Conservation (phyloP, 2,113 vertebrate genomes). For the Onychostoma macrolepis region DNA sequence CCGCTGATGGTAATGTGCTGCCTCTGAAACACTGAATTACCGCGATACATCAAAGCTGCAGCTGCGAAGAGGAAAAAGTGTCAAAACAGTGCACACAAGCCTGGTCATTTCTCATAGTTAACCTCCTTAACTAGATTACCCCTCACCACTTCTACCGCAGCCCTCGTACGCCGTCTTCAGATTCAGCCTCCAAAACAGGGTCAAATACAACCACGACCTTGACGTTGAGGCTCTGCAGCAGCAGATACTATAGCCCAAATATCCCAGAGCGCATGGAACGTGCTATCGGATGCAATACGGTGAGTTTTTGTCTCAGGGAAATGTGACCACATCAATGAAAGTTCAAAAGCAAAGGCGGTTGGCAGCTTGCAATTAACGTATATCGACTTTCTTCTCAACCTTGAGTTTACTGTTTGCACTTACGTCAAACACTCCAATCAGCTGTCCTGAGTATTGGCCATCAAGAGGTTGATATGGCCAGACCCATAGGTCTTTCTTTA, state of each 20-base stretch:
- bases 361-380: conserved; percentile 33
- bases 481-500: conserved; percentile 17
- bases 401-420: conserved; percentile 29
- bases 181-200: conserved; percentile 53
- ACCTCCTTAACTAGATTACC: conserved; percentile 80
- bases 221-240: conserved; percentile 52
- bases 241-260: conserved; percentile 58
- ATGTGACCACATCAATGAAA: conserved; percentile 19
- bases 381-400: conserved; percentile 36
- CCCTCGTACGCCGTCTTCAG: conserved; percentile 20
- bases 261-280: not conserved
- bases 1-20: conserved; percentile 29
- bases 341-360: conserved; percentile 16
- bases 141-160: conserved; percentile 52
- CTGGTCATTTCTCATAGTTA: conserved; percentile 80
- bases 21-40: conserved; percentile 67
- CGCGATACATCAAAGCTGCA: conserved; percentile 75
- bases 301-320: conserved; percentile 5
- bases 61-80: conserved; percentile 67
- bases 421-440: conserved; percentile 23
- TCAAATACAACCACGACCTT: conserved; percentile 45
- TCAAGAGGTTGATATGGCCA: conserved; percentile 8
- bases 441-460: conserved; percentile 11
- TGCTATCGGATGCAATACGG: not conserved
- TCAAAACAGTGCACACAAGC: conserved; percentile 72